Evolutionary conservation across 1,140 invertebrate species (phyloP), one percentile per base, ranked within the genome.

Genomic region (Neomicropteryx cornuta): DNA sequence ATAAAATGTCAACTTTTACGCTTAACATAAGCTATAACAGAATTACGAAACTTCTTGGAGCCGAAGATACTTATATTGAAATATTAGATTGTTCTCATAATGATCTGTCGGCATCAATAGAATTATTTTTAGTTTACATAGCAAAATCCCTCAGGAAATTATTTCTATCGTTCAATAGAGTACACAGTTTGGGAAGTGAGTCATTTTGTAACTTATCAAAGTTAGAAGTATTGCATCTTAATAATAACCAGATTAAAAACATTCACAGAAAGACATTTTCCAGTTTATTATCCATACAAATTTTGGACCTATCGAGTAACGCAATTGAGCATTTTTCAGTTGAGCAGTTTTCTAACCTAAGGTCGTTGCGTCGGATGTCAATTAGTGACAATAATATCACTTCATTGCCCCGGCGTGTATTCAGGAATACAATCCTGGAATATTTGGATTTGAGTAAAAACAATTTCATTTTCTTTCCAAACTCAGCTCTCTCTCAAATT

Each of bases 261-360:
- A 55, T 91, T 32, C 72, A 78, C 52, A 75, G 79, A 51, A 75
- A 82, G 56, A 79, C 84, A 10, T 87, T 88, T 51, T 71, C 74
- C 43, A 81, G 81, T 11, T 51, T 90, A 10, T 67, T 74, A 28
- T 75, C 72, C 24, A 56, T 93, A 5, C 85, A 89, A 56, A 73
- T 80, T 36, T 52, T 93, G 10, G 85, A 93, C 55, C 56, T 93
- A 1, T 84, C 81, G 32, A 72, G 76, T 44, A 93, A 93, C 58
- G 58, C 71, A 5, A 72, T 93, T 16, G 73, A 76, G 22, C 79
- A 83, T 48, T 60, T 93, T 38, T 79, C 84, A 14, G 75, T 77
- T n/a, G 77, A 81, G 51, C 83, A 88, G 53, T 90, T 92, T 61
- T 75, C 76, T n/a, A 81, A 83, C 58, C 62, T 87, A 33, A 72